A percentile compares a stretch with the other conserved stretches of the same genome.
Conservation (phyloP, 1,140 invertebrate species). For the Drosophila yakuba region DNA sequence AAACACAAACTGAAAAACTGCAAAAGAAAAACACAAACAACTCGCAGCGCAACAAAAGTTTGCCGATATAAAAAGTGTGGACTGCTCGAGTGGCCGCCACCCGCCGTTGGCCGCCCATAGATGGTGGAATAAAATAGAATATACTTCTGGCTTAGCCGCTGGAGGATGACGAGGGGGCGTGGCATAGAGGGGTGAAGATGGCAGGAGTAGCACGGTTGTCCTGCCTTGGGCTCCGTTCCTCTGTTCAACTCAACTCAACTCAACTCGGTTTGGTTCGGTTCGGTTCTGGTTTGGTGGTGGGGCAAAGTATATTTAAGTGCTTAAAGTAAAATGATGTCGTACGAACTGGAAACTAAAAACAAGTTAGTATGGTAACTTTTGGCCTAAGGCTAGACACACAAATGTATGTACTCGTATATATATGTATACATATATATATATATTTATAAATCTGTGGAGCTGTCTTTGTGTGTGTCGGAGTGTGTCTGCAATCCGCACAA, state of each 20-base stretch:
- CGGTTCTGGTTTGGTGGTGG: conserved; percentile 55
- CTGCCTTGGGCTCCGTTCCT: conserved; percentile 35
- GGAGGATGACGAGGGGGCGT: conserved; percentile 19
- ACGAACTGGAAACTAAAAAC: conserved; percentile 84
- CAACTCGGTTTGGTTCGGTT: not conserved
- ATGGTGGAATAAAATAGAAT: conserved; percentile 73
- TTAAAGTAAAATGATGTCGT: conserved; percentile 84
- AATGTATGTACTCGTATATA: conserved; percentile 6
- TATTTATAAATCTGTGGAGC: conserved; percentile 6
- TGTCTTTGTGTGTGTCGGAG: conserved; percentile 41
- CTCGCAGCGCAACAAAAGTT: conserved; percentile 80
- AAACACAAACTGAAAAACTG: conserved; percentile 80
- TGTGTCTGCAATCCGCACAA: conserved; percentile 77
- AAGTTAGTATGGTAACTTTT: conserved; percentile 84
- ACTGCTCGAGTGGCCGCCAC: conserved; percentile 72
- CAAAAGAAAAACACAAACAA: conserved; percentile 84
- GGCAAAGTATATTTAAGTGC: conserved; percentile 84
- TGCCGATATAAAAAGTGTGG: conserved; percentile 79
- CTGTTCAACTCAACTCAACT: conserved; percentile 21
- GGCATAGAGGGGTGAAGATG: not conserved
- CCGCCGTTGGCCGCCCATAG: conserved; percentile 48
- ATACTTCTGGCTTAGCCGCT: conserved; percentile 66
- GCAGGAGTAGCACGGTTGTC: conserved; percentile 2
- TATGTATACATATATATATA: conserved; percentile 10
- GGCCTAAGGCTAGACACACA: conserved; percentile 71